Evolutionary conservation across 2,888 invertebrate genomes (phyloP), one percentile per base, ranked within the genome.

Genomic region (Euphydryas editha): DNA sequence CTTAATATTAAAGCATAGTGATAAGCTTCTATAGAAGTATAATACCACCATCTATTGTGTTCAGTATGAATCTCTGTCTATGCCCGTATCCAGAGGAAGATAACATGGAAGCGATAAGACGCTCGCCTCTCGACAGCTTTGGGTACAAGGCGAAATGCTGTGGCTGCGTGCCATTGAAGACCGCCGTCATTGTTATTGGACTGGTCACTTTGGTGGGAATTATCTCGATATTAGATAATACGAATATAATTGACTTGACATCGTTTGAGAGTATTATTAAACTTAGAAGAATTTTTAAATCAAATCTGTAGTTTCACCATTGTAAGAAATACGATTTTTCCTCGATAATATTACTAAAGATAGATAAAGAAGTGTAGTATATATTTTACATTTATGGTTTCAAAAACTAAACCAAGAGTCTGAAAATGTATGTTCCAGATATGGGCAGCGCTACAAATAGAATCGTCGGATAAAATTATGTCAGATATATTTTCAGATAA

Each of bases 191-290:
- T 6, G 8, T 79, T 2, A 80, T 81, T 39, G 81, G 79, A 47
- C 55, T 79, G 0, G 0, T 78, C 0, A 77, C 81, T 3, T 72
- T 84, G 68, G 84, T 84, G 67, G 77, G 81, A 76, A 59, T 15
- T 44, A 5, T 11, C 46, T 17, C 13, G 2, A 30, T 36, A 1
- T 21, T 51, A 7, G 15, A n/a, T 4, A 37, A 20, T 5, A 7
- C 15, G 17, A n/a, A 18, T 39, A 39, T 15, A 10, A 6, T 7
- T 2, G 30, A n/a, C n/a, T n/a, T n/a, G n/a, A n/a, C n/a, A n/a
- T n/a, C n/a, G n/a, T n/a, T n/a, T n/a, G n/a, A n/a, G n/a, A n/a
- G n/a, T n/a, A n/a, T n/a, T n/a, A n/a, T n/a, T n/a, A n/a, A n/a
- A n/a, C n/a, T n/a, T n/a, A n/a, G n/a, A n/a, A n/a, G n/a, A n/a